phyloP scores from a whole-genome alignment of 2,797 vertebrate genomes.

The Sebastes glaucus region DNA sequence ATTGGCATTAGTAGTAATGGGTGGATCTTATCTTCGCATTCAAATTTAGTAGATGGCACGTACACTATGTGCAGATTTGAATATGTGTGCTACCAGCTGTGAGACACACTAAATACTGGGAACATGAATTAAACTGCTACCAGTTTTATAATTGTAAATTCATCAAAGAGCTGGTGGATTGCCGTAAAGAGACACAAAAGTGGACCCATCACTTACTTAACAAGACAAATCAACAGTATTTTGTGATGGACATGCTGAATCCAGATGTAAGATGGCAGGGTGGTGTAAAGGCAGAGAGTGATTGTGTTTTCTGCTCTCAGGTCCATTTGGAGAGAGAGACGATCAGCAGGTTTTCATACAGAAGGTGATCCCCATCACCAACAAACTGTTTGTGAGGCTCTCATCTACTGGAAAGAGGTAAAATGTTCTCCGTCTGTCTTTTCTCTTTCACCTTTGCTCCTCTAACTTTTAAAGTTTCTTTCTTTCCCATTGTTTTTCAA shows the following conservation, averaged over 20 bases:
- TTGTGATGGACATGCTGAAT: background rate
- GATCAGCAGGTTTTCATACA: conserved; percentile 99
- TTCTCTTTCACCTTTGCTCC: background rate
- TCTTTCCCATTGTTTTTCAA: background rate
- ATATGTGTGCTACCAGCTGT: background rate
- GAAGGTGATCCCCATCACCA: conserved; percentile 98
- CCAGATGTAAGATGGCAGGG: background rate
- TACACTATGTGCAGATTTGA: background rate
- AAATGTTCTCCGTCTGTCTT: background rate
- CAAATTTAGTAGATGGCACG: background rate
- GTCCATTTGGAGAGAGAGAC: conserved; percentile 96
- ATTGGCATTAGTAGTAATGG: background rate
- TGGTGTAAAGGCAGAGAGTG: background rate
- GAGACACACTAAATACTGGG: background rate
- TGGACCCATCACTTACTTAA: background rate
- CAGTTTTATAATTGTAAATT: background rate
- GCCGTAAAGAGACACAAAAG: background rate
- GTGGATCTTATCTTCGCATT: background rate
- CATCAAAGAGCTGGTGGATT: background rate
- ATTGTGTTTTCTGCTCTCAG: conserved; percentile 71
- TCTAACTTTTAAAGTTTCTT: background rate
- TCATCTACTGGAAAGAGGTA: conserved; percentile 98
- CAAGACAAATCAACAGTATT: background rate
- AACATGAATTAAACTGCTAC: background rate
- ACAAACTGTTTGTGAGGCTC: conserved; percentile 95